Conservation (phyloP, 2,797 vertebrate genomes). For the Salarias fasciatus region DNA sequence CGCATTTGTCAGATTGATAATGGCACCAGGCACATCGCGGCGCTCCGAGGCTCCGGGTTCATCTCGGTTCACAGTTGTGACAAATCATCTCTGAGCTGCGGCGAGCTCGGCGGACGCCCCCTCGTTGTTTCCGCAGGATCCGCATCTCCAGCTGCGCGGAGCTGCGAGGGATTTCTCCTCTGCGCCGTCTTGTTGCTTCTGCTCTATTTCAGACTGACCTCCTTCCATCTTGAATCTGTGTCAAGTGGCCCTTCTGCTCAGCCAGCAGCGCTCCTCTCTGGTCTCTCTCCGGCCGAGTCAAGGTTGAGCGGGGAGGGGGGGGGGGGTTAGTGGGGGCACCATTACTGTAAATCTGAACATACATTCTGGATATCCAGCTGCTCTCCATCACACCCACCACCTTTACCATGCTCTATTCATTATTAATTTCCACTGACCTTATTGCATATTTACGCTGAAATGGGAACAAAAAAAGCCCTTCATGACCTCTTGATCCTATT, state of each 20-base stretch:
- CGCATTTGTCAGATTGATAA: not conserved
- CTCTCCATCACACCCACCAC: constrained; percentile 6
- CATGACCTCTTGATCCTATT: constrained; percentile 6
- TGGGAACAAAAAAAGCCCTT: constrained; percentile 2
- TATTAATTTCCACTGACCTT: not conserved
- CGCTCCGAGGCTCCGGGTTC: not conserved
- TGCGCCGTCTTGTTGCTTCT: constrained; percentile 71
- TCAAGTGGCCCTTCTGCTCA: constrained; percentile 61
- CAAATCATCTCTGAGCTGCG: not conserved
- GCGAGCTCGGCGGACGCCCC: constrained; percentile 2
- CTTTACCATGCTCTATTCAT: not conserved
- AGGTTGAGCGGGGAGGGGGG: constrained; percentile 5
- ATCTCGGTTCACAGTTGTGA: constrained; percentile 16
- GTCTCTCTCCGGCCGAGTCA: constrained; percentile 12
- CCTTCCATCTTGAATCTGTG: constrained; percentile 68
- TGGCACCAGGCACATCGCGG: not conserved
- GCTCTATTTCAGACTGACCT: constrained; percentile 78
- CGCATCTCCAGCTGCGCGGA: constrained; percentile 28
- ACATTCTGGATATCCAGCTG: not conserved
- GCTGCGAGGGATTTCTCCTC: constrained; percentile 57
- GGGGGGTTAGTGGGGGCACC: not conserved
- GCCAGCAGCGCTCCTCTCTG: constrained; percentile 30
- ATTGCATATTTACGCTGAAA: not conserved
- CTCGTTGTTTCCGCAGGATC: not conserved
- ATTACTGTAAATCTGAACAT: not conserved